Evolutionary conservation across 2,113 vertebrate genomes (phyloP), one percentile per base, ranked within the genome.

Genomic region (Proterorhinus semilunaris): DNA sequence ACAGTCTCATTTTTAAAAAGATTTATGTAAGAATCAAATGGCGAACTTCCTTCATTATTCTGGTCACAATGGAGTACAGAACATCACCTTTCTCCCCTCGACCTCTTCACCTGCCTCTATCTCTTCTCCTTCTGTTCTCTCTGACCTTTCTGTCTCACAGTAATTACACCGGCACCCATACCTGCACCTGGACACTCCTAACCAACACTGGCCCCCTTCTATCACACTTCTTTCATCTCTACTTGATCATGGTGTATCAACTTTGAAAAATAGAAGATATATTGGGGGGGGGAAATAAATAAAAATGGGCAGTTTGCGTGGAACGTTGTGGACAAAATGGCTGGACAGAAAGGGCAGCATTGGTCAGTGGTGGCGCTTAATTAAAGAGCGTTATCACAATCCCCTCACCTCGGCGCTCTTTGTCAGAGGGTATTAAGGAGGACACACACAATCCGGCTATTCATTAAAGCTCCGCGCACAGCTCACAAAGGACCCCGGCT

Each of bases 371-470:
- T 63, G 47, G 87, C 80, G 83, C 85, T 90, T 91, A 91, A 90
- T 90, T 89, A 88, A 21, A 53, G 55, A 42, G 69, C 59, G 62
- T 90, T 90, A 91, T 91, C 90, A 88, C 82, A 85, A 83, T 83
- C 83, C 81, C 83, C 79, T 88, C 85, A 89, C 88, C 87, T 88
- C 83, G 21, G 73, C 76, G 83, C 80, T 89, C 90, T 89, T 91
- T 91, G 90, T 90, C 87, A 92, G 92, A 92, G 92, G 94, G 94
- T 93, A 92, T 94, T 95, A 95, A 93, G 92, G 93, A 95, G 89
- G 93, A 93, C 92, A 88, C 92, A 89, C 91, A 97, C 95, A 97
- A 96, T 97, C 88, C 92, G 91, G 94, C 95, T 95, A 96, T 90
- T 97, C 95, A 97, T 96, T 95, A 91, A 92, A 92, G 91, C 91